Evolutionary conservation across 2,888 invertebrate genomes (phyloP).

Genomic region (Sarcophaga carnaria): DNA sequence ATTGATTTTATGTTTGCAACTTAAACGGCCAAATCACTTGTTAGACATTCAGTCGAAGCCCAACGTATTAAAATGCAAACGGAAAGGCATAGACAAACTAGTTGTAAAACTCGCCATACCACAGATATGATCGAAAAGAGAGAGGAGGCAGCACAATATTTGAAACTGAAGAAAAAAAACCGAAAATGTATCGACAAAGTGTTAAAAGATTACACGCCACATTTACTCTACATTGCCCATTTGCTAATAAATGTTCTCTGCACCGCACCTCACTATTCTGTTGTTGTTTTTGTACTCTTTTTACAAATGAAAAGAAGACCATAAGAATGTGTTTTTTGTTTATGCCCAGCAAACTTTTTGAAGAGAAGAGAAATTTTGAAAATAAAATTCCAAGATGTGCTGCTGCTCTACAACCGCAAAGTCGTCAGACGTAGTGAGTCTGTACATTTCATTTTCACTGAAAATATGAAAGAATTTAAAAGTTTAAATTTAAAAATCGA

Average conservation of each 20-base stretch:
- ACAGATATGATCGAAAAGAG: background rate
- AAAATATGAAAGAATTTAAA: too few species aligned
- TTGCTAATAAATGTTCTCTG: conserved; percentile 34
- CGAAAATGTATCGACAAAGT: conserved; percentile 47
- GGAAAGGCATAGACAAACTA: background rate
- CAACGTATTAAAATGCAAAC: background rate
- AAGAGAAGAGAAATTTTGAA: background rate
- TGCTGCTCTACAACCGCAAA: too few species aligned
- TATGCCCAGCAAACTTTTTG: conserved; percentile 7
- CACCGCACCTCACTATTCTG: background rate
- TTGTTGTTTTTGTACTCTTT: background rate
- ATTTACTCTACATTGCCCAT: conserved; percentile 55
- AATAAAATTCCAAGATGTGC: too few species aligned
- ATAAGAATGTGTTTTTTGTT: background rate
- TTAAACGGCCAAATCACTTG: conserved; percentile 22
- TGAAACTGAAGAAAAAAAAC: background rate
- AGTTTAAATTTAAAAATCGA: too few species aligned
- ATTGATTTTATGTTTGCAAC: conserved; percentile 40
- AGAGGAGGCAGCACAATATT: background rate
- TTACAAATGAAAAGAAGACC: conserved; percentile 23
- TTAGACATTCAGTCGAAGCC: background rate
- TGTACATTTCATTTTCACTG: too few species aligned
- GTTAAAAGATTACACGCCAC: conserved; percentile 65
- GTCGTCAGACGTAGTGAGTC: too few species aligned
- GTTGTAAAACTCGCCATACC: too few species aligned